Evolutionary conservation across 2,888 invertebrate species (phyloP), one percentile per base, ranked within the genome.

Genomic region (Synanthedon vespiformis): DNA sequence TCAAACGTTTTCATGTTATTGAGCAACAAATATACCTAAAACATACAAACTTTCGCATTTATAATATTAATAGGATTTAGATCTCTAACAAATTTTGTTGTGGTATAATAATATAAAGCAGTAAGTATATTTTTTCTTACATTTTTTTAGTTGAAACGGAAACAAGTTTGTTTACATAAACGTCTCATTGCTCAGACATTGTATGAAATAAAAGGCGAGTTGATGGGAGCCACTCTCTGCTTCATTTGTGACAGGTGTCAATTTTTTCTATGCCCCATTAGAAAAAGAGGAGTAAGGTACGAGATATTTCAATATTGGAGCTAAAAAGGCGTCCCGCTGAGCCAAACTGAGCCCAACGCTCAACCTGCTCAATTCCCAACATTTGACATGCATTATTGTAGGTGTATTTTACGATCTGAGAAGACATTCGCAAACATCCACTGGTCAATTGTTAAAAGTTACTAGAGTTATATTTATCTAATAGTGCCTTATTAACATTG

Each of bases 301-400:
- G 72, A 76, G 72, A 79, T 74, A 75, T 74, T 78, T 79, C 77
- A 78, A 79, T 80, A 77, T 70, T 71, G 67, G 70, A 61, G 64
- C 72, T 64, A 72, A 71, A 64, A 56, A 57, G 72, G 66, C 72
- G 53, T 64, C 80, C 80, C 71, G 77, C 71, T 55, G 80, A 58
- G 22, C 22, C 22, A 22, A 4, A 22, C 4, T 22, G 22, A 22
- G 79, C 65, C 53, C 48, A 65, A 65, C 63, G 64, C 60, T 57
- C 57, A 57, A 50, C 34, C 18, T 40, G 50, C 40, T 4, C 16
- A 11, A 22, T 12, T n/a, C 27, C 27, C 40, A 50, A 50, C 52
- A 52, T 54, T 54, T 57, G 55, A 53, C 55, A 49, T 51, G 40
- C 47, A 44, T n/a, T 52, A 53, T 55, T 54, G n/a, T n/a, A n/a